phyloP scores from a whole-genome alignment of 2,797 vertebrate genomes.

The Sebastes steindachneri region DNA sequence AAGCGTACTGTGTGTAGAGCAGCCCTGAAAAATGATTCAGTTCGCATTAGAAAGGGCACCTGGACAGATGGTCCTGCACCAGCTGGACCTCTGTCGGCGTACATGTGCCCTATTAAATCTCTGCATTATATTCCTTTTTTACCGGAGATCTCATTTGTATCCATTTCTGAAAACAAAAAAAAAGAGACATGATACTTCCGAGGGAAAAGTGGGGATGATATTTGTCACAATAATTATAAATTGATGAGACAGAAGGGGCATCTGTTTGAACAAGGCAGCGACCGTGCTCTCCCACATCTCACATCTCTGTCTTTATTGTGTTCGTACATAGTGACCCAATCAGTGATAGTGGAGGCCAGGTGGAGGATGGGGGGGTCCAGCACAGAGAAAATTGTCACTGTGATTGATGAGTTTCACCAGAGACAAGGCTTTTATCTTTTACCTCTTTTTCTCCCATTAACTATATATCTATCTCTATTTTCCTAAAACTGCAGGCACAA shows the following conservation, averaged over 20 bases:
- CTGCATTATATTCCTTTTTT: conserved; percentile 10
- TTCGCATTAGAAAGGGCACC: conserved; percentile 22
- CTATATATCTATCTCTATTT: not conserved
- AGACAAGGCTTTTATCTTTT: conserved; percentile 12
- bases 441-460: conserved; percentile 9
- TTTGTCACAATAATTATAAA: conserved; percentile 37
- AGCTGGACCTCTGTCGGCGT: conserved; percentile 15
- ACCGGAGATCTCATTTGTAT: conserved; percentile 5
- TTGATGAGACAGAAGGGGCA: conserved; percentile 48
- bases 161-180: not conserved
- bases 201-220: conserved; percentile 9
- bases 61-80: conserved; percentile 41
- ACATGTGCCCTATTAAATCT: conserved; percentile 12
- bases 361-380: not conserved
- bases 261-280: conserved; percentile 26
- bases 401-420: conserved; percentile 58
- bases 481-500: not conserved
- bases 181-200: not conserved
- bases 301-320: conserved; percentile 21
- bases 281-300: not conserved
- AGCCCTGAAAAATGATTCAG: conserved; percentile 17
- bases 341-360: conserved; percentile 1
- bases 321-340: conserved; percentile 6
- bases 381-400: conserved; percentile 48
- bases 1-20: not conserved